Evolutionary conservation across 2,888 invertebrate genomes (phyloP).

Genomic region (Monopis laevigella): DNA sequence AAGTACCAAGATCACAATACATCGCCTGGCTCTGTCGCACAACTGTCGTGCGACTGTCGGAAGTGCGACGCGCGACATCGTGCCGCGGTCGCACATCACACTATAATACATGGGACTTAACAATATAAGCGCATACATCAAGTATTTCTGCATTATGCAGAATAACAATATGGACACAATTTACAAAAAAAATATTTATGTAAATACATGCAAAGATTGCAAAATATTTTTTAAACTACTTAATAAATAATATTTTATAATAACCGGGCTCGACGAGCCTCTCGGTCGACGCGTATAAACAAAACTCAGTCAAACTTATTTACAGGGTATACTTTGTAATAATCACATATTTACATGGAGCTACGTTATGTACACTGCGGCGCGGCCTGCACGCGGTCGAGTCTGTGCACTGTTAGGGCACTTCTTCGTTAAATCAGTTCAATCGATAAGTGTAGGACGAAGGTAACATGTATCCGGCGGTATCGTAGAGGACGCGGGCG

Average conservation of each 20-base stretch:
- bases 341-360: constrained; percentile 14
- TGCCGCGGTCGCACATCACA: no score
- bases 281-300: constrained; percentile 30
- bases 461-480: constrained; percentile 79
- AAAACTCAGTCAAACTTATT: constrained; percentile 40
- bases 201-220: constrained; percentile 41
- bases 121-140: constrained; percentile 65
- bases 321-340: constrained; percentile 34
- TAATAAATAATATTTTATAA: constrained; percentile 48
- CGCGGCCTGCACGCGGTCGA: constrained; percentile 9
- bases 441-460: constrained; percentile 50
- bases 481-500: constrained; percentile 78
- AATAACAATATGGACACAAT: constrained; percentile 68
- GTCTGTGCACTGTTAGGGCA: constrained; percentile 16
- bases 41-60: no score
- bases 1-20: constrained; percentile 64
- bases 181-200: constrained; percentile 50
- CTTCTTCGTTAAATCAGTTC: constrained; percentile 25
- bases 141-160: constrained; percentile 68
- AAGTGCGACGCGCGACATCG: no score
- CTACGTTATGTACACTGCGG: constrained; percentile 3
- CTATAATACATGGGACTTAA: constrained; percentile 36
- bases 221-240: constrained; percentile 40
- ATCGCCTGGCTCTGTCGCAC: no score
- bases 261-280: constrained; percentile 27